Base-by-base conservation (phyloP, 2,797 vertebrate genomes). In the Scarus forsteni region DNA sequence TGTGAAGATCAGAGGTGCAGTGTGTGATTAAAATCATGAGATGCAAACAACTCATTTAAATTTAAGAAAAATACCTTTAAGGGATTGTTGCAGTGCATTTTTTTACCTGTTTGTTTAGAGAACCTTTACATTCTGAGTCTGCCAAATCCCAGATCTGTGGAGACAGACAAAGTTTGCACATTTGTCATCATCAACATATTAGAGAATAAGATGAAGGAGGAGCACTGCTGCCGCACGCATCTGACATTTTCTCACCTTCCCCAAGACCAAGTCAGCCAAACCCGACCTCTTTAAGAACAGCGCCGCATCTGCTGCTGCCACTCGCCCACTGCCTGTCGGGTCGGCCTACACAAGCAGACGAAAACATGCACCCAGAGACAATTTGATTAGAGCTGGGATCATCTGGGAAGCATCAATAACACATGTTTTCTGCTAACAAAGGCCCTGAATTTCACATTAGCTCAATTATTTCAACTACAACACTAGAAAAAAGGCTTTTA, bases 121-220 rank as follows among this genome's bases (percentile, higher is more conserved):
- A 93, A 67, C 98, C 97, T 94, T 98, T 99, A 77, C 96, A 93
- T 90, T 98, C 97, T 56, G 96, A 95, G 86, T 99, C 98, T 40
- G 98, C 94, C 84, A 99, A 95, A 92, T 99, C 97, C 98, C 98
- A 99, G 92, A 99, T 95, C 98, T 99, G 84, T 75, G 89, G 85
- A 77, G 11, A 91, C 5, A 89, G 45, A 74, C 16, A 68, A 9
- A 54, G 3, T 52, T 40, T 27, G 59, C 1, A 79, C 42, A 83
- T 48, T 74, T 14, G 55, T 55, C 46, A 67, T 0, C 12, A 16
- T 18, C 11, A 36, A 42, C 8, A 27, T 27, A 27, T 51, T 39
- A 13, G 43, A 55, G 7, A 35, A 2, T 0, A 52, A 66, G 8
- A 45, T 10, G 62, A 42, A 10, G 56, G 6, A 45, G 14, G 60